Percentiles rank a stretch among this genome's conserved stretches.
Evolutionary conservation across 1,140 invertebrate genomes (phyloP).

Genomic region (Cydia fagiglandana): DNA sequence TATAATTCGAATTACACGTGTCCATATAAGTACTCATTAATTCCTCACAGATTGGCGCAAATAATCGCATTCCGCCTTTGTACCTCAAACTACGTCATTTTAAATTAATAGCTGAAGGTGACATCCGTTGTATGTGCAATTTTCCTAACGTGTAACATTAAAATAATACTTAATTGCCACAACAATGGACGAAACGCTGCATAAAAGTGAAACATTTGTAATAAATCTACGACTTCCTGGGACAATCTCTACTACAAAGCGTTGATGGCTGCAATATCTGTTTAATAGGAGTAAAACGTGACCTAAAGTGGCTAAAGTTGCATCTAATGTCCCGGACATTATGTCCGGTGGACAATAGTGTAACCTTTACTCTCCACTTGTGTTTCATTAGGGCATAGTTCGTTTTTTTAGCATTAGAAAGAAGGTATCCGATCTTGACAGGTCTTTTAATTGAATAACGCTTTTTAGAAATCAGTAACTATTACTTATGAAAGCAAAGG

Average conservation of each 20-base stretch:
- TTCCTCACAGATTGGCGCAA: neutral
- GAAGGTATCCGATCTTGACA: too few relatives aligned
- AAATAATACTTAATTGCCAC: conserved; percentile 21
- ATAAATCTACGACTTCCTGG: conserved; percentile 14
- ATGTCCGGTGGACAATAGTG: too few relatives aligned
- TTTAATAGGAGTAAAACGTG: neutral
- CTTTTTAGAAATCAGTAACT: too few relatives aligned
- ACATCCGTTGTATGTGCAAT: neutral
- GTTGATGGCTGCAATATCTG: neutral
- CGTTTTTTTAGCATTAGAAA: too few relatives aligned
- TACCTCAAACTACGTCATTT: neutral
- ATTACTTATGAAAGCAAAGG: too few relatives aligned
- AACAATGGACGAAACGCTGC: conserved; percentile 17
- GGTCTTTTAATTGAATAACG: too few relatives aligned
- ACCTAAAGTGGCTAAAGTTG: neutral
- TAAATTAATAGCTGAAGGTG: conserved; percentile 10
- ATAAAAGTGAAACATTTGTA: conserved; percentile 20
- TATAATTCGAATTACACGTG: neutral
- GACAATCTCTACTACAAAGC: conserved; percentile 1
- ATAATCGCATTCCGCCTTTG: conserved; percentile 9
- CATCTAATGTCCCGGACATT: neutral
- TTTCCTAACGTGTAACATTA: neutral
- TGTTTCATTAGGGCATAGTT: too few relatives aligned
- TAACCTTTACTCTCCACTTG: too few relatives aligned
- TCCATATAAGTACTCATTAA: neutral